Base-by-base conservation (phyloP, 2,113 vertebrate species). In the Rhinichthys klamathensis region DNA sequence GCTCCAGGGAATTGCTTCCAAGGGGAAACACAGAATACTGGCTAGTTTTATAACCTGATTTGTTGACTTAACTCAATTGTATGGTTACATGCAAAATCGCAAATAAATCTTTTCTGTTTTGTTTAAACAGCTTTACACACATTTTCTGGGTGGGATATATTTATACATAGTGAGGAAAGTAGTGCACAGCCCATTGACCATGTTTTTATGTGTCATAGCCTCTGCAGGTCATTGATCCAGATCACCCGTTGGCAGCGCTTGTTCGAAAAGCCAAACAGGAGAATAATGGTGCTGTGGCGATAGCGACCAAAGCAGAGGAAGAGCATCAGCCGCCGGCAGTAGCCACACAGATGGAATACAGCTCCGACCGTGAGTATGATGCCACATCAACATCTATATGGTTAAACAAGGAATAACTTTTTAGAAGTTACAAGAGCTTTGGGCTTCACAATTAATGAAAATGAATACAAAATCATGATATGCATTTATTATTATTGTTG, bases 221-320 rank as follows among this genome's bases (percentile, higher is more conserved):
- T 87, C 90, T 99, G 74, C 96, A 96, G 89, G 97, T 99, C 5
- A 97, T 99, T 86, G 98, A 99, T 85, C 98, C 98, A 0, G 98
- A 99, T 92, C 98, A 99, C 83, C 98, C 98, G 0, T 92, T 99
- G 32, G 97, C 97, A 56, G 97, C 93, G 0, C 95, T 99, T 60
- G 96, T 99, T 70, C 95, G 95, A 27, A 99, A 97, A 94, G 96
- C 96, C 0, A 93, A 94, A 61, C 95, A 93, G 30, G 97, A 98
- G 89, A 96, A 96, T 87, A 97, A 96, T 60, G 96, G 94, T 5
- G 91, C 95, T 0, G 90, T 85, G 3, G 25, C 90, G 30, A 86
- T 95, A 0, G 92, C 91, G 4, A 3, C 94, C 0, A 87, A 93
- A 0, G 92, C 93, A n/a, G 89, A 94, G 3, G 89, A 95, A 44